Base-by-base conservation (phyloP, 2,888 invertebrate genomes). In the Hyalella azteca region DNA sequence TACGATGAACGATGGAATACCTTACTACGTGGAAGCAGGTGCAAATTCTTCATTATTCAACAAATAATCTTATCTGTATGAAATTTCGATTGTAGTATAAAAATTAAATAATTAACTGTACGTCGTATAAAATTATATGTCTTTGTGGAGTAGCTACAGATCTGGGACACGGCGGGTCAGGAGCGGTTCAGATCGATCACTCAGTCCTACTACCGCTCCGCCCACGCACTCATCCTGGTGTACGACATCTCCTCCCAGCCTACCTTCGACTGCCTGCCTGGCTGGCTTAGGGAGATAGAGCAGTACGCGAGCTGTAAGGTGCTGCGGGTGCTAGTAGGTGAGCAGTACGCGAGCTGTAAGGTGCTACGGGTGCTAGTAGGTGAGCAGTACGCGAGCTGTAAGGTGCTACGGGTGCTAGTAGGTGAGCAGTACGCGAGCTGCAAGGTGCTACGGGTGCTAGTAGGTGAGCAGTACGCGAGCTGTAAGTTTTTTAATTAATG, bases 91-190 rank as follows among this genome's bases (percentile, higher is more conserved):
- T n/a, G n/a, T n/a, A n/a, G n/a, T n/a, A n/a, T n/a, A n/a, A n/a
- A n/a, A n/a, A n/a, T n/a, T n/a, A n/a, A n/a, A n/a, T n/a, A n/a
- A n/a, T n/a, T n/a, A n/a, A n/a, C n/a, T n/a, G n/a, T n/a, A n/a
- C n/a, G n/a, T n/a, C n/a, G n/a, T n/a, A n/a, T n/a, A n/a, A n/a
- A n/a, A n/a, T n/a, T n/a, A n/a, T n/a, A n/a, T n/a, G n/a, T n/a
- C n/a, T n/a, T n/a, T 26, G 54, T 29, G 29, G 88, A 90, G 83
- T 87, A 97, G 96, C 90, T 98, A 81, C 98, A 98, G 92, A 98
- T 98, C 88, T 98, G 98, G 98, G 98, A 98, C 87, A 98, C 98
- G 15, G 98, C 98, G 1, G 98, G 98, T 0, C 98, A 98, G 88
- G 98, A 98, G 88, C 86, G 90, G 59, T 98, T 98, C 89, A 92